phyloP scores from a whole-genome alignment of 2,113 vertebrate genomes.

The Chroicocephalus ridibundus region DNA sequence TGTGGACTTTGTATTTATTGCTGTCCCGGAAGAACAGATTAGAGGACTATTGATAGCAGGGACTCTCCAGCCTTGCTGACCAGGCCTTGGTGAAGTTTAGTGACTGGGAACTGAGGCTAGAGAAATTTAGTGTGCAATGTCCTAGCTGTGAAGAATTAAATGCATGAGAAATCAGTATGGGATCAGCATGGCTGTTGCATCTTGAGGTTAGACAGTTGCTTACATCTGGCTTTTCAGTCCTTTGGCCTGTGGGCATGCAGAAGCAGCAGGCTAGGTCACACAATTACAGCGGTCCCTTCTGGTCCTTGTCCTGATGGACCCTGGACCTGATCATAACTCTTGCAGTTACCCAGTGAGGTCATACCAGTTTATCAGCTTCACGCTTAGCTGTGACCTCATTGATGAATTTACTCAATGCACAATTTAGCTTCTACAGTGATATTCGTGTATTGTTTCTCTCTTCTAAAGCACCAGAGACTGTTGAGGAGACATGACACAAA shows the following conservation, averaged over 20 bases:
- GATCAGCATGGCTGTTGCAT: not conserved
- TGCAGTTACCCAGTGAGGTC: not conserved
- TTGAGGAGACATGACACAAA: not conserved
- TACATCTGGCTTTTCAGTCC: not conserved
- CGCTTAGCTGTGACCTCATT: not conserved
- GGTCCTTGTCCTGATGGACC: not conserved
- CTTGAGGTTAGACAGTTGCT: not conserved
- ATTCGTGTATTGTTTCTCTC: not conserved
- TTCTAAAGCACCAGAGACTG: not conserved
- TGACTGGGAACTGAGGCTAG: not conserved
- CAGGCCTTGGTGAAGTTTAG: not conserved
- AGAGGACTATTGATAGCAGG: not conserved
- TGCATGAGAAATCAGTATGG: not conserved
- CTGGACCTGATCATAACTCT: accelerated
- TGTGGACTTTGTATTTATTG: not conserved
- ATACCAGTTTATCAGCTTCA: not conserved
- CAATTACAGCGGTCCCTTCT: not conserved
- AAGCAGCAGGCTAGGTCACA: not conserved
- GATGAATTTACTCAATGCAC: not conserved
- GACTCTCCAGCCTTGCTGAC: not conserved
- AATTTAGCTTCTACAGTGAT: not conserved
- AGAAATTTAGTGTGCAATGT: not conserved
- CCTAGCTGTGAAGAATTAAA: not conserved
- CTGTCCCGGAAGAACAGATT: not conserved
- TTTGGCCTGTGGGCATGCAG: not conserved